Evolutionary conservation across 2,888 invertebrate species (phyloP).

Genomic region (Sarcophaga carnaria): DNA sequence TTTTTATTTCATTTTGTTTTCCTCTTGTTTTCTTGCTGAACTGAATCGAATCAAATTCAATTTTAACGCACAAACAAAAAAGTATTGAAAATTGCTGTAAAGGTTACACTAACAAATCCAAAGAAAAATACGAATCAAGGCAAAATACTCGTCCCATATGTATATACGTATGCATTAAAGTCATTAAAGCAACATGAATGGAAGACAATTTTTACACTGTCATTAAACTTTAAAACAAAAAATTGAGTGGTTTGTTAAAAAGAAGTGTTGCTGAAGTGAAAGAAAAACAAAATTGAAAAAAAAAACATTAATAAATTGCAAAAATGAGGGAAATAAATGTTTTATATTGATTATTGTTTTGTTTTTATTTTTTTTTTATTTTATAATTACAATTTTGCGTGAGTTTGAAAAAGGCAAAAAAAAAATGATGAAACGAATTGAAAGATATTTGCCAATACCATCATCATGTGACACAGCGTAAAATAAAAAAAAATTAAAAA

Average conservation of each 20-base stretch:
- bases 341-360: slow-evolving; percentile 20
- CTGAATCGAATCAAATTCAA: too few species aligned
- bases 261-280: neutral
- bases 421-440: too few species aligned
- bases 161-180: too few species aligned
- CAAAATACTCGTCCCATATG: too few species aligned
- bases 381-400: slow-evolving; percentile 8
- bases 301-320: neutral
- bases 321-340: slow-evolving; percentile 35
- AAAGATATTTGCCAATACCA: too few species aligned
- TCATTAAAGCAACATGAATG: neutral
- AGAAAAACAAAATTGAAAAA: slow-evolving; percentile 12
- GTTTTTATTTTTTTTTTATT: slow-evolving; percentile 4
- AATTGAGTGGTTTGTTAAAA: slow-evolving; percentile 37
- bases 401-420: neutral
- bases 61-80: slow-evolving; percentile 13
- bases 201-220: slow-evolving; percentile 44
- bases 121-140: too few species aligned
- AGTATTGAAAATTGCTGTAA: neutral
- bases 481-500: too few species aligned
- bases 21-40: neutral
- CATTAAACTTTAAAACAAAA: slow-evolving; percentile 34
- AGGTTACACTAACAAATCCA: too few species aligned
- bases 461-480: too few species aligned
- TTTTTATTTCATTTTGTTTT: neutral